phyloP scores from a whole-genome alignment of 2,113 vertebrate species.

The Tragelaphus scriptus region DNA sequence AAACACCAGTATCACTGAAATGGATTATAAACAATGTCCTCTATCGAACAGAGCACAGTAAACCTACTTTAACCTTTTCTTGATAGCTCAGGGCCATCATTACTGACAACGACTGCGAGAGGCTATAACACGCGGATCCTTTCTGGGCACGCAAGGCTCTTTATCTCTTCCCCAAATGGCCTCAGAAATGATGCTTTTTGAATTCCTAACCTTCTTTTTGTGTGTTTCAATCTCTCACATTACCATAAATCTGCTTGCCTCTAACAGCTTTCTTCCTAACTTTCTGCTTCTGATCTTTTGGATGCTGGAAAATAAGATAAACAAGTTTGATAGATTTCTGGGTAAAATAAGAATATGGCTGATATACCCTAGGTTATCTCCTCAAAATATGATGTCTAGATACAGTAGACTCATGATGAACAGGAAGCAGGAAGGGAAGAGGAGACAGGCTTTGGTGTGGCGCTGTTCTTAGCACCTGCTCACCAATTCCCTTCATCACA shows the following conservation, averaged over 20 bases:
- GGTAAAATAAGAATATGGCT: slow-evolving; percentile 11
- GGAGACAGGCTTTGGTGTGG: not conserved
- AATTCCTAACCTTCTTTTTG: slow-evolving; percentile 17
- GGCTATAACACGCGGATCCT: not conserved
- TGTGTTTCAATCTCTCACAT: slow-evolving; percentile 38
- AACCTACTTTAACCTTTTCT: slow-evolving; percentile 2
- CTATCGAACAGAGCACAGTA: not conserved
- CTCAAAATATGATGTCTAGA: slow-evolving; percentile 16
- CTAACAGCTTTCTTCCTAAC: slow-evolving; percentile 47
- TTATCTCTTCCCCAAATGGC: slow-evolving; percentile 20
- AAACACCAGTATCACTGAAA: not conserved
- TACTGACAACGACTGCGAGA: not conserved
- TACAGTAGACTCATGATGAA: not conserved
- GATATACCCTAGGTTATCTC: not conserved
- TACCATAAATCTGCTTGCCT: slow-evolving; percentile 65
- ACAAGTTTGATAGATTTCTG: slow-evolving; percentile 43
- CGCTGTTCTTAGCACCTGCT: accelerated
- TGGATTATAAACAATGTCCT: not conserved
- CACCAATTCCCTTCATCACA: not conserved
- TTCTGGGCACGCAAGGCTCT: not conserved
- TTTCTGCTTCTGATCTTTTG: slow-evolving; percentile 43
- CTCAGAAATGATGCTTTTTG: slow-evolving; percentile 36
- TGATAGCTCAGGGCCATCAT: not conserved
- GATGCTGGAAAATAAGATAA: slow-evolving; percentile 52
- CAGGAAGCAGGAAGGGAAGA: not conserved